Evolutionary conservation across 2,797 vertebrate genomes (phyloP).

Genomic region (Sandelia bainsii): DNA sequence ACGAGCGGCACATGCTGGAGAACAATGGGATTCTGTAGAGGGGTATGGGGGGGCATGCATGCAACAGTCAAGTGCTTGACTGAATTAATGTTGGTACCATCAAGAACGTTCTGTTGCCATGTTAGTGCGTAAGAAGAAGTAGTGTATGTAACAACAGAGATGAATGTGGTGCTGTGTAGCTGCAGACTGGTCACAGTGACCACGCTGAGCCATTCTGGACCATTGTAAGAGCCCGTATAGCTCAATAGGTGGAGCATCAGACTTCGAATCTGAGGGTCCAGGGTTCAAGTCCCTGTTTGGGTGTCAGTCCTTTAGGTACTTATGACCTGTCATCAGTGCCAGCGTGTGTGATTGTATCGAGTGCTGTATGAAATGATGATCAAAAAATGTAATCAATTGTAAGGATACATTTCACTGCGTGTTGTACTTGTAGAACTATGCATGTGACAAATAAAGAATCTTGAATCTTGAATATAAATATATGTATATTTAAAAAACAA

Average conservation of each 20-base stretch:
- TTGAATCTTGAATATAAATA: too few species aligned
- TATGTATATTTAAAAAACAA: too few species aligned
- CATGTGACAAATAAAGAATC: too few species aligned
- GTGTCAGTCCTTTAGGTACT: neutral
- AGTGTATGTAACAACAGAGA: neutral
- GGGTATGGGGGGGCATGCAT: neutral
- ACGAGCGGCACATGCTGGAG: slow-evolving; percentile 46
- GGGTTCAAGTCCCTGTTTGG: slow-evolving; percentile 82
- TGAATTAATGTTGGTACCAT: neutral
- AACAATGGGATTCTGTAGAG: slow-evolving; percentile 32
- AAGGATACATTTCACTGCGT: too few species aligned
- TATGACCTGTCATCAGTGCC: too few species aligned
- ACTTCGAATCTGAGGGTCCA: slow-evolving; percentile 85
- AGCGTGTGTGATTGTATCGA: too few species aligned
- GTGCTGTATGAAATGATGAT: too few species aligned
- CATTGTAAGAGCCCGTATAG: slow-evolving; percentile 88
- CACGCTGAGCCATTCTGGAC: too few species aligned
- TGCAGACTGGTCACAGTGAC: neutral
- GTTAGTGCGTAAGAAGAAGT: neutral
- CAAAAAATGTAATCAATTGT: too few species aligned
- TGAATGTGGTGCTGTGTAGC: neutral
- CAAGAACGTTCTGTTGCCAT: neutral
- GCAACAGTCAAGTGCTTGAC: slow-evolving; percentile 17
- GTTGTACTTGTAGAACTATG: too few species aligned
- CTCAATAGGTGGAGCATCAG: slow-evolving; percentile 92